Percentiles rank a stretch among this genome's conserved stretches.
Evolutionary conservation across 2,113 vertebrate species (phyloP).

Genomic region (Sturnus vulgaris): DNA sequence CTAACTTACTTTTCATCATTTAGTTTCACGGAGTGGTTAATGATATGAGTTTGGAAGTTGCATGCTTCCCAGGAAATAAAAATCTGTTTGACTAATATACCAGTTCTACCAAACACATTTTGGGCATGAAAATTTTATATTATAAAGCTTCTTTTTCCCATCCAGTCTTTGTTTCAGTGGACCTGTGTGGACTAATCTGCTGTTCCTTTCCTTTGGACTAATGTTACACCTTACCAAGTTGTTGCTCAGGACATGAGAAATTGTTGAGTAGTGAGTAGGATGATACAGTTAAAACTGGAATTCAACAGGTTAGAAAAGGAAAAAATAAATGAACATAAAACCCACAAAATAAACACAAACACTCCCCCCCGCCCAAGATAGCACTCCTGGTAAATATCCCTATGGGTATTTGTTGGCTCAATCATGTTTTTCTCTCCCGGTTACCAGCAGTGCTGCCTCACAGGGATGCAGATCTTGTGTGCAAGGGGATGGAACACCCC

Average conservation of each 20-base stretch:
- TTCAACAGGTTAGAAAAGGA: neutral
- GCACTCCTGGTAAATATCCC: neutral
- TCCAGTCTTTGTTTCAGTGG: neutral
- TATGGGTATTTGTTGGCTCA: neutral
- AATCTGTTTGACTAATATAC: neutral
- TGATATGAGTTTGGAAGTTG: neutral
- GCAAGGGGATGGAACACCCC: neutral
- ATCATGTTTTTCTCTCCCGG: neutral
- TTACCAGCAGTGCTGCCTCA: neutral
- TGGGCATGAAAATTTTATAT: neutral
- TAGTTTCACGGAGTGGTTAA: neutral
- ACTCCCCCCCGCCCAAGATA: accelerated
- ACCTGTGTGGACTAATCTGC: accelerated
- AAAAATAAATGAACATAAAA: neutral
- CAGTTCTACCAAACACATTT: neutral
- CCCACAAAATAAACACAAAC: neutral
- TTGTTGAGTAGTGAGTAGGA: neutral
- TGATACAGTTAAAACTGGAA: neutral
- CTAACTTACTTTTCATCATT: neutral
- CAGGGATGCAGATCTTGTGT: neutral
- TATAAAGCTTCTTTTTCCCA: neutral
- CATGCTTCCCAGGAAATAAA: neutral
- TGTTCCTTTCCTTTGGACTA: neutral
- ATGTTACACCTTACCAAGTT: neutral
- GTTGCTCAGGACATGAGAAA: neutral